A percentile compares a stretch with the other conserved stretches of the same genome.
These are phyloP conservation scores for Asteroscopus sphinx DNA, from an alignment of 2,888 invertebrate species.

Conservation along the genomic window DNA sequence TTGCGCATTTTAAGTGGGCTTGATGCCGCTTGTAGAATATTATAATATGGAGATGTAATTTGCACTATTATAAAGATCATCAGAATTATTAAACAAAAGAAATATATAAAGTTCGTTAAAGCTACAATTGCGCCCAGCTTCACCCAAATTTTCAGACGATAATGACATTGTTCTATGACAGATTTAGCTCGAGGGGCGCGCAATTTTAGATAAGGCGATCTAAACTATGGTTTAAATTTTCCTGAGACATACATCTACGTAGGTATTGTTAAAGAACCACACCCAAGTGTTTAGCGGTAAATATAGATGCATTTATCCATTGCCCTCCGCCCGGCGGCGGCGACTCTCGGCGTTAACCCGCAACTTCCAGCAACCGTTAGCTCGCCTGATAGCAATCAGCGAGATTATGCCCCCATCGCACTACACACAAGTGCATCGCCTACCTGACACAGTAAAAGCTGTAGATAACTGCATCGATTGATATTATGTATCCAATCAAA, in stretches of 20 bases:
- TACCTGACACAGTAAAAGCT: constrained; percentile 55
- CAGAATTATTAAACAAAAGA: background rate
- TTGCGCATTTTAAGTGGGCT: constrained; percentile 42
- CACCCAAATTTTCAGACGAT: too few species aligned
- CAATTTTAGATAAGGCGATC: too few species aligned
- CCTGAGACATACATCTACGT: constrained; percentile 12
- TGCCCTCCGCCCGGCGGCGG: constrained; percentile 55
- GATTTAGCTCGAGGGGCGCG: too few species aligned
- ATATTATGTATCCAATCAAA: constrained; percentile 47
- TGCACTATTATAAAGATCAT: constrained; percentile 1
- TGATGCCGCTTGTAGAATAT: constrained; percentile 19
- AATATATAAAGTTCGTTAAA: too few species aligned
- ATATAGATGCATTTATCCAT: constrained; percentile 58
- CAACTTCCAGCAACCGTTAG: constrained; percentile 64
- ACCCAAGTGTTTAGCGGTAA: constrained; percentile 44
- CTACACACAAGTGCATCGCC: constrained; percentile 46
- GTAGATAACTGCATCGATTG: constrained; percentile 46
- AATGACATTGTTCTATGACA: too few species aligned
- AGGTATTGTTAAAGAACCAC: constrained; percentile 22
- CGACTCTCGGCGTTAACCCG: constrained; percentile 59
- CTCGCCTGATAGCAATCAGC: constrained; percentile 72
- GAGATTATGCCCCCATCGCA: constrained; percentile 69
- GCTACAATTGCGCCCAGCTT: too few species aligned
- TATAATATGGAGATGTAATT: constrained; percentile 21
- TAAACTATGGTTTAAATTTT: constrained; percentile 9